Percentiles rank a stretch among this genome's conserved stretches.
Conservation (phyloP, 2,113 vertebrate genomes). For the Pachyramphus minor region DNA sequence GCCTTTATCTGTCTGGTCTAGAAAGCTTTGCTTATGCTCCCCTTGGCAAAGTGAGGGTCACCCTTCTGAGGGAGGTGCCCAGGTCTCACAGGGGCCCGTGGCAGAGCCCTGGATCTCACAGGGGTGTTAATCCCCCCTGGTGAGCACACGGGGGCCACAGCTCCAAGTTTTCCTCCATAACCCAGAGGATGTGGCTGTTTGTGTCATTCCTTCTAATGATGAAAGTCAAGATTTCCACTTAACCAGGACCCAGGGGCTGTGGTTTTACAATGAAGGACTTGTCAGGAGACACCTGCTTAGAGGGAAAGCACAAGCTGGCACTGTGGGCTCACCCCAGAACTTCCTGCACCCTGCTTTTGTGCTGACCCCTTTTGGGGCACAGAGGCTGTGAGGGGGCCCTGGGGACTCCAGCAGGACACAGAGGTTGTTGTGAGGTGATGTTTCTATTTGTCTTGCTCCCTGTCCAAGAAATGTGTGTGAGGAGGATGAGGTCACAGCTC, state of each 20-base stretch:
- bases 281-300: not conserved
- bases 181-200: not conserved
- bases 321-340: rapidly evolving
- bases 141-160: not conserved
- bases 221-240: not conserved
- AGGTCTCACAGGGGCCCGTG: not conserved
- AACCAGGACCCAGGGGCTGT: not conserved
- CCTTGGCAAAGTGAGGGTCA: not conserved
- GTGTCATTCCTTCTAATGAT: not conserved
- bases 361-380: not conserved
- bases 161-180: not conserved
- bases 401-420: not conserved
- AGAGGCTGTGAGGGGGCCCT: not conserved
- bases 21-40: not conserved
- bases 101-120: rapidly evolving
- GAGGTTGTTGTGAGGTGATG: not conserved
- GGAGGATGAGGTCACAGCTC: not conserved
- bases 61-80: not conserved
- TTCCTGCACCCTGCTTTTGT: not conserved
- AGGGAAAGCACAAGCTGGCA: not conserved
- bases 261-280: not conserved
- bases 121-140: not conserved
- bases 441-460: not conserved
- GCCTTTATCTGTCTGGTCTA: not conserved
- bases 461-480: not conserved